Conservation (phyloP, 2,888 invertebrate species). For the Oscheius onirici region DNA sequence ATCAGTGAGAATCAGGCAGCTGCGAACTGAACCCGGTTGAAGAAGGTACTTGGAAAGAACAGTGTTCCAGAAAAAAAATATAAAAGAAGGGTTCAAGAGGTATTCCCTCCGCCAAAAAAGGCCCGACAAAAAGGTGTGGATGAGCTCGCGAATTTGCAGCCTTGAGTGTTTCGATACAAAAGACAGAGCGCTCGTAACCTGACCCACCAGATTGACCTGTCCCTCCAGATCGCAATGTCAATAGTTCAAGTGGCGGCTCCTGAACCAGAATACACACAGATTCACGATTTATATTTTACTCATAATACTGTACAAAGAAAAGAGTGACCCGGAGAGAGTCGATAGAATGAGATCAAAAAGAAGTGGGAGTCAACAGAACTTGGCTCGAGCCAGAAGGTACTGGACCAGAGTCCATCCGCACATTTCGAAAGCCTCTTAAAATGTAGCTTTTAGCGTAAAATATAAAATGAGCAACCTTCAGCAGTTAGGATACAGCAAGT, state of each 20-base stretch:
- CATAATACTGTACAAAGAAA: background rate
- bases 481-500: background rate
- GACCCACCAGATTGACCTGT: background rate
- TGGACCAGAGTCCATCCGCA: conserved; percentile 2
- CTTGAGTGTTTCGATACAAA: conserved; percentile 3
- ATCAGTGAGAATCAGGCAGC: no score
- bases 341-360: conserved; percentile 1
- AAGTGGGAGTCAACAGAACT: background rate
- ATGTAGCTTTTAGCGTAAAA: background rate
- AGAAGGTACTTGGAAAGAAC: background rate
- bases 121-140: background rate
- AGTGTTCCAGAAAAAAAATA: no score
- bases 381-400: conserved; percentile 8
- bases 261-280: no score
- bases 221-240: conserved; percentile 5
- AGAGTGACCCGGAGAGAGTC: background rate
- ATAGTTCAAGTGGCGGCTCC: conserved; percentile 16
- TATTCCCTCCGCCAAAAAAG: background rate
- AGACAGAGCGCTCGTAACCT: background rate
- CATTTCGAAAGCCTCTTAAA: conserved; percentile 15
- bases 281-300: no score
- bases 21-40: no score
- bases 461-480: background rate
- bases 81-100: background rate
- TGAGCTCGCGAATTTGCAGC: conserved; percentile 15